Conservation (phyloP, 2,113 vertebrate species). For the Podarcis muralis region DNA sequence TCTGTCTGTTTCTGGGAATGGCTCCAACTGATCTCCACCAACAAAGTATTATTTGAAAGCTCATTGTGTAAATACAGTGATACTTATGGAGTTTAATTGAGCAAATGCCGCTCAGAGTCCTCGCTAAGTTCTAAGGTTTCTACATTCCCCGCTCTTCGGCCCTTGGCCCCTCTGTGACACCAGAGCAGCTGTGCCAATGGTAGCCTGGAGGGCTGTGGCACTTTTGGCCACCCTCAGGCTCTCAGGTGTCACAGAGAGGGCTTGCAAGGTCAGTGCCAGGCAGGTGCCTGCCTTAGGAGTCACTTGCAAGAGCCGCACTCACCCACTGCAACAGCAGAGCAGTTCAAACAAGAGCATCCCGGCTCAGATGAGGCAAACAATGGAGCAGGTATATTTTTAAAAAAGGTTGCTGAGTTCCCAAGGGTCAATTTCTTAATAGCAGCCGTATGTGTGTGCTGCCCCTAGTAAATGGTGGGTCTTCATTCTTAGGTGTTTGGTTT, state of each 20-base stretch:
- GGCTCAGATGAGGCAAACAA: background rate
- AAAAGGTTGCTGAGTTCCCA: background rate
- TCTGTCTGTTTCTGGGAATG: constrained; percentile 4
- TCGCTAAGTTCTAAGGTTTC: background rate
- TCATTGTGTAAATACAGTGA: background rate
- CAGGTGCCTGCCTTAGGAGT: background rate
- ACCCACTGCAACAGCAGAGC: background rate
- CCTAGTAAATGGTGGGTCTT: background rate
- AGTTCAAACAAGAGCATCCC: background rate
- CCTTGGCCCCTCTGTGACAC: background rate
- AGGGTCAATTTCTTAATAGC: background rate
- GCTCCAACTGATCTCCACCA: background rate
- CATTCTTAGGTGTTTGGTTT: background rate
- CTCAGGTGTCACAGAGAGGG: no score
- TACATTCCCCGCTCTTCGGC: background rate
- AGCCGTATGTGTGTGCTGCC: background rate
- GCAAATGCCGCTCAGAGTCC: background rate
- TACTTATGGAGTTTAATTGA: background rate
- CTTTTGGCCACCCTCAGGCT: background rate
- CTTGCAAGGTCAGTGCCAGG: background rate
- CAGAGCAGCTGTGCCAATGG: background rate
- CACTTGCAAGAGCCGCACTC: background rate
- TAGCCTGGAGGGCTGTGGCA: background rate
- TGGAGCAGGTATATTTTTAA: background rate
- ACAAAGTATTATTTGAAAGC: constrained; percentile 2